phyloP scores from a whole-genome alignment of 2,888 invertebrate genomes.

The Hypolimnas misippus region DNA sequence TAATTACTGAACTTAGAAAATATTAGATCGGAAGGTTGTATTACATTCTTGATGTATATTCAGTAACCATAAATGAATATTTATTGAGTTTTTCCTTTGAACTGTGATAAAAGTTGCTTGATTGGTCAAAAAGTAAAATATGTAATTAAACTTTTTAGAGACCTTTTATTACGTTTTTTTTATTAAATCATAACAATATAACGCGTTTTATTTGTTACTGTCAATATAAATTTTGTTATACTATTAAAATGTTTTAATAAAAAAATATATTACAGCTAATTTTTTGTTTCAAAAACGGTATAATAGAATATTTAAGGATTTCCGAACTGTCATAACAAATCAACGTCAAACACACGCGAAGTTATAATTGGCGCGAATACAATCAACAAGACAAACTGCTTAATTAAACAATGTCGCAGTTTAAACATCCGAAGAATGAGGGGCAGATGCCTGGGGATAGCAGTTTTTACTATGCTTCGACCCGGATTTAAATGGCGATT shows the following conservation, averaged over 20 bases:
- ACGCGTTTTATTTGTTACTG: too few relatives aligned
- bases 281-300: too few relatives aligned
- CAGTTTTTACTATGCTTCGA: not conserved
- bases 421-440: slow-evolving; percentile 71
- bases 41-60: not conserved
- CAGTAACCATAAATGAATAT: too few relatives aligned
- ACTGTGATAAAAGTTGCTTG: too few relatives aligned
- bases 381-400: slow-evolving; percentile 80
- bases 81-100: too few relatives aligned
- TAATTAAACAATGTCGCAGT: slow-evolving; percentile 80
- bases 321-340: slow-evolving; percentile 58
- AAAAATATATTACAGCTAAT: too few relatives aligned
- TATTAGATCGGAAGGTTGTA: not conserved
- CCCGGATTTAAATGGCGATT: not conserved
- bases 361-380: slow-evolving; percentile 76
- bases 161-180: too few relatives aligned
- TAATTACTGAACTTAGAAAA: slow-evolving; percentile 29
- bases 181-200: too few relatives aligned
- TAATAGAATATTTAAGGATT: slow-evolving; percentile 22
- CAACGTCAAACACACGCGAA: slow-evolving; percentile 74
- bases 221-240: too few relatives aligned
- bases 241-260: too few relatives aligned
- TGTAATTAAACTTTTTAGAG: too few relatives aligned
- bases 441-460: slow-evolving; percentile 42
- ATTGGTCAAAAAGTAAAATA: too few relatives aligned